phyloP scores from a whole-genome alignment of 2,888 invertebrate species.

The Noctua pronuba region DNA sequence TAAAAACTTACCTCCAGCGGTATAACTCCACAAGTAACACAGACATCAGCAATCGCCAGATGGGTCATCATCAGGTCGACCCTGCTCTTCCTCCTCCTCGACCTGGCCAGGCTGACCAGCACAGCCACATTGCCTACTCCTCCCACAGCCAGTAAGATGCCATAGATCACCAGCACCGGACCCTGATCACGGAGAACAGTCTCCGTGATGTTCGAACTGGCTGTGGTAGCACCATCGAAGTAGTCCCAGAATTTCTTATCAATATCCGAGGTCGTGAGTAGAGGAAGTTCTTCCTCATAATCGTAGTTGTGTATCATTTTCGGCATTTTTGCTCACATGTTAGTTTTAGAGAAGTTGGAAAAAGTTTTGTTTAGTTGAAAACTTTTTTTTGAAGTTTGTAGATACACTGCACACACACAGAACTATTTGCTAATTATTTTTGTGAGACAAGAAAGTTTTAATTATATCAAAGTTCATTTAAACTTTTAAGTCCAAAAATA shows the following conservation, averaged over 20 bases:
- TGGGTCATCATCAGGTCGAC: constrained; percentile 95
- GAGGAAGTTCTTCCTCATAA: constrained; percentile 53
- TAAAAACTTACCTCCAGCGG: constrained; percentile 91
- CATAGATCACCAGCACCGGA: constrained; percentile 91
- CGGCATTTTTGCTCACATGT: constrained; percentile 64
- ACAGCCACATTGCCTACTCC: constrained; percentile 94
- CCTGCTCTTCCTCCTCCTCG: constrained; percentile 92
- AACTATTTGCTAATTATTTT: neutral
- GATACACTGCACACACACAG: neutral
- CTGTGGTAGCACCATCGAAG: constrained; percentile 74
- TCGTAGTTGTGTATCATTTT: constrained; percentile 62
- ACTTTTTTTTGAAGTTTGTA: fast-evolving
- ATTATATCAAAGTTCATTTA: neutral
- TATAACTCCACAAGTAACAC: constrained; percentile 95
- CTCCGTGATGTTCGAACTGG: constrained; percentile 63
- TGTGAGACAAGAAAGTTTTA: neutral
- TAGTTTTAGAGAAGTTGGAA: neutral
- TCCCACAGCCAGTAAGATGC: constrained; percentile 91
- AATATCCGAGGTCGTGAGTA: constrained; percentile 69
- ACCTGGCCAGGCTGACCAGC: constrained; percentile 91
- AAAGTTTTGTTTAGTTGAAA: neutral
- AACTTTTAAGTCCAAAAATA: neutral
- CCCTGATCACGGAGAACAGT: constrained; percentile 75
- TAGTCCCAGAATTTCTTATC: constrained; percentile 84
- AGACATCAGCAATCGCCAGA: constrained; percentile 94